phyloP scores from a whole-genome alignment of 2,113 vertebrate species.

The Dipodomys spectabilis region DNA sequence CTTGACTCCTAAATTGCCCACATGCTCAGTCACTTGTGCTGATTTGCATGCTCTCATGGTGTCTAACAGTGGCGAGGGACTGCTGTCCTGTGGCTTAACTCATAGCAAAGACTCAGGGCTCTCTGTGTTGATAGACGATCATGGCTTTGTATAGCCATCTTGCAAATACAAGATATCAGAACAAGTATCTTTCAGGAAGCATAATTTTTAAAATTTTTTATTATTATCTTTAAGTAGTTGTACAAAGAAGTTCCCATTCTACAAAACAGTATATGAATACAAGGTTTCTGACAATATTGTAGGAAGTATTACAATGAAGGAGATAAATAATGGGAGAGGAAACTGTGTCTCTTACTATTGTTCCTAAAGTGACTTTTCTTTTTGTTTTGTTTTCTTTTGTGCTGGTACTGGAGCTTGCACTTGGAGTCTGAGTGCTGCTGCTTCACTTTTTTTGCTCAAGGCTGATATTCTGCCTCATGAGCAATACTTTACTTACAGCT shows the following conservation, averaged over 20 bases:
- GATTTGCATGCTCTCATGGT: background rate
- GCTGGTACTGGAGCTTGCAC: no score
- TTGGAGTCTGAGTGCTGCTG: no score
- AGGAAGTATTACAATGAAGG: background rate
- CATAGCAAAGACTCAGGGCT: background rate
- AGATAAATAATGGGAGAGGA: background rate
- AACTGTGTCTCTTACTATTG: background rate
- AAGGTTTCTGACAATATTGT: background rate
- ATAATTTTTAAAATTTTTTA: background rate
- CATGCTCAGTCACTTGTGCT: background rate
- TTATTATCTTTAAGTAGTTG: no score
- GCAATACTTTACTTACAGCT: no score
- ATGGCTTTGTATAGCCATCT: background rate
- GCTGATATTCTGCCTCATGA: no score
- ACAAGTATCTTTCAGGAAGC: background rate
- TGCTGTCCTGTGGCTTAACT: no score
- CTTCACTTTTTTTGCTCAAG: no score
- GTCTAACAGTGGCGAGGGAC: background rate
- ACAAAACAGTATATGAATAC: no score
- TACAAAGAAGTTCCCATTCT: no score
- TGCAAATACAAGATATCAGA: background rate
- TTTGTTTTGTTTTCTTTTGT: background rate
- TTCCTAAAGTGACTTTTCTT: background rate
- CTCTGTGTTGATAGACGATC: background rate
- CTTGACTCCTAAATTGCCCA: background rate